Base-by-base conservation (phyloP, 1,140 invertebrate genomes). In the Caenorhabditis briggsae region DNA sequence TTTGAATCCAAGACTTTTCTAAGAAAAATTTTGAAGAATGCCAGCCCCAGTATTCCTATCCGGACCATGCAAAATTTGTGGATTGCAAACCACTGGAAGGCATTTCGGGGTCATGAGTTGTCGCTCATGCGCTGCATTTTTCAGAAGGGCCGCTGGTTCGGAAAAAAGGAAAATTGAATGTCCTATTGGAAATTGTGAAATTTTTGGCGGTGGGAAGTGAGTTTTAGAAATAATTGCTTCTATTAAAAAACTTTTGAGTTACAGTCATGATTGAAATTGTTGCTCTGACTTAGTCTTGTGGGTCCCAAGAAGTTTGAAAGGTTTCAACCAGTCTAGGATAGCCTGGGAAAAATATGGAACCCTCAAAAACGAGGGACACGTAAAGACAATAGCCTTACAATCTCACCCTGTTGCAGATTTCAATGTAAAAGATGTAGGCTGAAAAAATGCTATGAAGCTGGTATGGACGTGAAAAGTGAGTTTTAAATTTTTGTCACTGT, bases 31-130 rank as follows among this genome's bases (percentile, higher is more conserved):
- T 64, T 64, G 2, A 2, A 33, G 11, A 6, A 70, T 70, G 64
- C 64, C 64, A 3, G 64, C 64, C 41, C 64, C 64, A 18, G 5
- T 70, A 70, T 70, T 70, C 14, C 18, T 70, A 46, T 70, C 64
- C 11, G 64, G 64, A 46, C 64, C 64, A 43, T 70, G 64, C 20
- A 41, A 43, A 46, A 46, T 70, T 18, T 70, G 64, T 70, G 64
- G 64, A 6, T 41, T 43, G 43, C 20, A 70, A 46, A 70, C 64
- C 18, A 18, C 64, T 16, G 64, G 64, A 5, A 14, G 64, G 5
- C 64, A 70, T 70, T 70, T 70, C 18, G 64, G 64, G 43, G 64
- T 70, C 33, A 70, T 70, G 64, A 70, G 64, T 70, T 70, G 64
- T n/a, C 33, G 64, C 0, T 12, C 64, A 0, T 70, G 64, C 18